phyloP scores from a whole-genome alignment of 2,113 vertebrate genomes.

The Fukomys damarensis region DNA sequence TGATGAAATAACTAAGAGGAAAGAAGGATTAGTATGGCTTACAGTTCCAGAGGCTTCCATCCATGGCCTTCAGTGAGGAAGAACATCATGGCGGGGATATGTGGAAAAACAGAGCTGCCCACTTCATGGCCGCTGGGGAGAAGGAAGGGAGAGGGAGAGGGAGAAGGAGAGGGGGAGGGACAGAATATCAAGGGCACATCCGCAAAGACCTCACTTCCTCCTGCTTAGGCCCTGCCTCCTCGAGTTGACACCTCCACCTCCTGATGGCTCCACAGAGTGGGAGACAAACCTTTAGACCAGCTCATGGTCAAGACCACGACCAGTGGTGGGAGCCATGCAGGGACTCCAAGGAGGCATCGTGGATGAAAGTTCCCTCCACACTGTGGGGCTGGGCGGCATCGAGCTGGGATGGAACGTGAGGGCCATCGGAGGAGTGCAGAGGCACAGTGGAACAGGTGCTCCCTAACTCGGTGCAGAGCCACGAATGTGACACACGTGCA shows the following conservation, averaged over 20 bases:
- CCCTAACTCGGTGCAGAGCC: too few species aligned
- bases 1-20: neutral
- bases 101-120: neutral
- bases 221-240: neutral
- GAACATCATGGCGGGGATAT: neutral
- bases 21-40: neutral
- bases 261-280: too few species aligned
- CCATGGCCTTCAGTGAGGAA: neutral
- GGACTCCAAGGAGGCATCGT: too few species aligned
- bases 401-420: neutral
- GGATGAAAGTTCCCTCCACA: too few species aligned
- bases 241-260: neutral
- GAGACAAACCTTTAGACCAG: too few species aligned
- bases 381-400: neutral
- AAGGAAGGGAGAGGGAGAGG: neutral
- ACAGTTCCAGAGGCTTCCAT: neutral
- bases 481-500: neutral
- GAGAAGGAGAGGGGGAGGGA: neutral
- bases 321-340: neutral
- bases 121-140: neutral
- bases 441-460: rapidly evolving
- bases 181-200: neutral
- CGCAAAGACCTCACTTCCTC: neutral
- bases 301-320: neutral
- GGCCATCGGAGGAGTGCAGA: neutral